Evolutionary conservation across 2,888 invertebrate species (phyloP).

Genomic region (Diarsia rubi): DNA sequence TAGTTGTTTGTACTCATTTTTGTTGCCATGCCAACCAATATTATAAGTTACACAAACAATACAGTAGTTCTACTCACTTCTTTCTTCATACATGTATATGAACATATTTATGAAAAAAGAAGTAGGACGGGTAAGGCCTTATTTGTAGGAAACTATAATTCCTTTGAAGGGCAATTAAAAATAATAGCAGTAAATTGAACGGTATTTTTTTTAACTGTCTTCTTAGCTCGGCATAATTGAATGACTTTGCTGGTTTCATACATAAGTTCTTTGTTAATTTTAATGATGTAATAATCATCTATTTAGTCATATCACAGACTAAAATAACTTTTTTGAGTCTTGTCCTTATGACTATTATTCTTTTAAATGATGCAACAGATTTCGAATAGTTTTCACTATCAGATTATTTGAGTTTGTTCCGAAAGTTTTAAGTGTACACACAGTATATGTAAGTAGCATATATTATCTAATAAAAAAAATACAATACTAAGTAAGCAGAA

Average conservation of each 20-base stretch:
- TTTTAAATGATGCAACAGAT: not conserved
- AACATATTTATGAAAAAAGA: slow-evolving; percentile 1
- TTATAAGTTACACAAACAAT: not conserved
- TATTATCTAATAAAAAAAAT: not conserved
- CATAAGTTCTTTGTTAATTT: slow-evolving; percentile 11
- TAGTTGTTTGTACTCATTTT: not conserved
- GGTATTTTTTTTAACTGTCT: not conserved
- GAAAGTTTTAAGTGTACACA: not conserved
- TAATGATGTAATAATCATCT: slow-evolving; percentile 2
- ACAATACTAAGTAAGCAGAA: not conserved
- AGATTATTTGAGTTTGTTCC: no score
- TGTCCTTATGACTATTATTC: not conserved
- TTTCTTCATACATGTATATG: not conserved
- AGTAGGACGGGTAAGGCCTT: not conserved
- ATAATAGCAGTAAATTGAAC: slow-evolving; percentile 22
- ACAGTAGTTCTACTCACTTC: not conserved
- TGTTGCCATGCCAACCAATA: slow-evolving; percentile 28
- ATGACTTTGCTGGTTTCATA: slow-evolving; percentile 31
- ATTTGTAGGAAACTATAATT: slow-evolving; percentile 7
- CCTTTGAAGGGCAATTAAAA: slow-evolving; percentile 21
- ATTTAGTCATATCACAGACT: not conserved
- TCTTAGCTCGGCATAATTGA: slow-evolving; percentile 13
- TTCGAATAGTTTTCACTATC: not conserved
- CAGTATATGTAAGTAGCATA: not conserved
- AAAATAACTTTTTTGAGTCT: not conserved